Percentiles rank a stretch among this genome's conserved stretches.
These are phyloP conservation scores for Callionymus lyra DNA, from an alignment of 2,113 vertebrate genomes.

Conservation along the genomic window DNA sequence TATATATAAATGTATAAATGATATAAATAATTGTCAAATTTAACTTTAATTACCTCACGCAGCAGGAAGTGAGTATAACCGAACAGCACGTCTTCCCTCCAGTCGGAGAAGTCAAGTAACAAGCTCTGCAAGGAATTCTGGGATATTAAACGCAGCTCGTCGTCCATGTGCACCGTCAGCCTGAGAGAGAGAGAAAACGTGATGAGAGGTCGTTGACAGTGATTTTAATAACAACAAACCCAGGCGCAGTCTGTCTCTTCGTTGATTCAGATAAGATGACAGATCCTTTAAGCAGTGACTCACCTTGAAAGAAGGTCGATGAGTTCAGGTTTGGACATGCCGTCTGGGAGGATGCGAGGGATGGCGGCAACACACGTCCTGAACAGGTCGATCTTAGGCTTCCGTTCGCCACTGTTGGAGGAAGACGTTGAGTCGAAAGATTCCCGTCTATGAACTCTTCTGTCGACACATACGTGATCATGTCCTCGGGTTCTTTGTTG, in stretches of 20 bases:
- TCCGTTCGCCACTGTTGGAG: conserved; percentile 84
- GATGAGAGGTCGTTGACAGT: background rate
- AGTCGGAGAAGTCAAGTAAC: conserved; percentile 91
- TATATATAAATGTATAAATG: too few relatives aligned
- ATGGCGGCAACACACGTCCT: conserved; percentile 95
- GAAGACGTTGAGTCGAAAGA: background rate
- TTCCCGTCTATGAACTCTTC: background rate
- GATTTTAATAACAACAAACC: too few relatives aligned
- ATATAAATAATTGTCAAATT: too few relatives aligned
- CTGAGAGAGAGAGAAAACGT: conserved; percentile 46
- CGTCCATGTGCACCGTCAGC: conserved; percentile 97
- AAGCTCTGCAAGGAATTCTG: conserved; percentile 96
- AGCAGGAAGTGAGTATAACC: conserved; percentile 94
- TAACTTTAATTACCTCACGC: conserved; percentile 68
- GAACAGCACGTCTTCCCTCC: conserved; percentile 94
- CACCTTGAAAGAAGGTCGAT: conserved; percentile 93
- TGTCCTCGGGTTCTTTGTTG: conserved; percentile 98
- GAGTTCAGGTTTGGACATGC: conserved; percentile 94
- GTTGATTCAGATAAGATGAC: background rate
- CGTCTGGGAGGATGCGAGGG: conserved; percentile 92
- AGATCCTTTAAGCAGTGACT: conserved; percentile 4
- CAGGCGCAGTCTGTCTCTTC: too few relatives aligned
- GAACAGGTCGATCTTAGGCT: conserved; percentile 97
- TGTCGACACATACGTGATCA: conserved; percentile 88
- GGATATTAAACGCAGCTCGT: conserved; percentile 94